Percentiles rank a stretch among this genome's conserved stretches.
Evolutionary conservation across 2,888 invertebrate genomes (phyloP).

Genomic region (Clunio marinus): DNA sequence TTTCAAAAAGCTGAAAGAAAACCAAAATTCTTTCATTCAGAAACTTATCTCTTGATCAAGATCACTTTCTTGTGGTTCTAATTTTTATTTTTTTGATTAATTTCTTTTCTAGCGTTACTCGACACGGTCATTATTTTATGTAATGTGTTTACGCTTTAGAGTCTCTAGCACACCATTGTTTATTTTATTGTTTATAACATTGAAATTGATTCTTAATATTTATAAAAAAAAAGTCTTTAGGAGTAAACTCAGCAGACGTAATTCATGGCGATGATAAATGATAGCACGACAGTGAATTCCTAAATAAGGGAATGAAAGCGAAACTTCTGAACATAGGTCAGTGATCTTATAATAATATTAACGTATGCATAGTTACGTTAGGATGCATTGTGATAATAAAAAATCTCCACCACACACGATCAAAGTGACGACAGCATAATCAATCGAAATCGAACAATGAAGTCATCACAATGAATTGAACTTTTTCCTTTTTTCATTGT

Average conservation of each 20-base stretch:
- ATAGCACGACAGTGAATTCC: no score
- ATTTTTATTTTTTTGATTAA: no score
- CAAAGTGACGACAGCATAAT: neutral
- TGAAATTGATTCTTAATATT: neutral
- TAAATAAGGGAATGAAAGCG: neutral
- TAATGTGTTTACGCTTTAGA: neutral
- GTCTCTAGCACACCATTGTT: neutral
- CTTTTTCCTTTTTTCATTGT: no score
- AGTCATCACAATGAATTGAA: neutral
- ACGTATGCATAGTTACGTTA: neutral
- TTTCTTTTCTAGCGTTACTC: neutral
- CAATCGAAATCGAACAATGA: neutral
- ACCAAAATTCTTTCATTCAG: constrained; percentile 15
- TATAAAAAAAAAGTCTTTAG: no score
- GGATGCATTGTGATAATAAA: neutral
- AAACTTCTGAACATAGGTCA: neutral
- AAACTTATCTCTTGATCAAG: neutral
- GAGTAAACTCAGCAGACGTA: no score
- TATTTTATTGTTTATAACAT: neutral
- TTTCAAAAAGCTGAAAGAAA: no score
- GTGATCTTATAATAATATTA: neutral
- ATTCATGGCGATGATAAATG: neutral
- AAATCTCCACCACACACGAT: neutral
- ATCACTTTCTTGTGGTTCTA: no score
- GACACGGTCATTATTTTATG: neutral